Percentiles rank a stretch among this genome's conserved stretches.
phyloP scores from a whole-genome alignment of 2,797 vertebrate genomes.

The Ctenopoma multispine region DNA sequence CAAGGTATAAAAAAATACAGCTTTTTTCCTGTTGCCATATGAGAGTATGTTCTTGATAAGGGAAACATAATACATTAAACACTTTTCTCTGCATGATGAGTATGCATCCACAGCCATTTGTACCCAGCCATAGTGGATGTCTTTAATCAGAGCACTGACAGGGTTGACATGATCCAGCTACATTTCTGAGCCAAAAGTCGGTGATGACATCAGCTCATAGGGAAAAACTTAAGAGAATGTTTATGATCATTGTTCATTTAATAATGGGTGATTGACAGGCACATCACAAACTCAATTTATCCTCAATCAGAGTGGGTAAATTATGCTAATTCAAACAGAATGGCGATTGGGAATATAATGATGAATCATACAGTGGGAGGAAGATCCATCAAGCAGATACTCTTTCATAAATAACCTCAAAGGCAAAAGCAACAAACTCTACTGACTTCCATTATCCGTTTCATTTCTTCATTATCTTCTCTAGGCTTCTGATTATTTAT shows the following conservation, averaged over 20 bases:
- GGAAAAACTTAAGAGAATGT: conserved; percentile 21
- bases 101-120: conserved; percentile 12
- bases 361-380: conserved; percentile 54
- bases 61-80: conserved; percentile 58
- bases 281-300: conserved; percentile 61
- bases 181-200: conserved; percentile 38
- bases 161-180: conserved; percentile 41
- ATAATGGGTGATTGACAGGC: conserved; percentile 64
- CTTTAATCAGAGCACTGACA: conserved; percentile 52
- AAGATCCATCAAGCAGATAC: conserved; percentile 34
- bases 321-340: conserved; percentile 67
- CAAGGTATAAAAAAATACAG: not conserved
- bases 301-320: conserved; percentile 54
- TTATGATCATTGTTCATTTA: conserved; percentile 59
- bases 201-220: conserved; percentile 38
- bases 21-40: conserved; percentile 35
- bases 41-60: conserved; percentile 41
- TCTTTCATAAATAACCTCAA: conserved; percentile 52
- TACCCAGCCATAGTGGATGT: conserved; percentile 18
- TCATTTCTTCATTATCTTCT: conserved; percentile 6
- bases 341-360: conserved; percentile 55
- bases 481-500: not conserved
- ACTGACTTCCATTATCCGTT: conserved; percentile 16
- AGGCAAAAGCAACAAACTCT: conserved; percentile 47
- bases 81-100: conserved; percentile 33